Evolutionary conservation across 2,797 vertebrate species (phyloP), one percentile per base, ranked within the genome.

Genomic region (Sebastiscus tertius): DNA sequence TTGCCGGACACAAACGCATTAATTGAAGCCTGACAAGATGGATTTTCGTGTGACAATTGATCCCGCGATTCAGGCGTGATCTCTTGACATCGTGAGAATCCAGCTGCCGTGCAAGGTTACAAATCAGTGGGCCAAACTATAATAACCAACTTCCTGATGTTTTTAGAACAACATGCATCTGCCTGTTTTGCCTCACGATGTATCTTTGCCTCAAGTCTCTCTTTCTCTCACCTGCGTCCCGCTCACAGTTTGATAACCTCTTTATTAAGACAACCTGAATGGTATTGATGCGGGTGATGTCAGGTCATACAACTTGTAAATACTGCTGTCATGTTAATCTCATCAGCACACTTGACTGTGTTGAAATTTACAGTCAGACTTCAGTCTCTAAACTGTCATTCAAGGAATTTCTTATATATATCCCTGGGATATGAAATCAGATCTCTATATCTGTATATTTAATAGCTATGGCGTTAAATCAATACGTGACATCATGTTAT

Each of bases 391-490:
- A 49, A 8, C 10, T 62, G 56, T 42, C 34, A 63, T 20, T 49
- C 18, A 36, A 52, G 10, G 14, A 18, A 70, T 70, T 39, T 11
- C 3, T 36, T 60, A 67, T 49, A 24, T 29, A 18, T 26, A 60
- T 60, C 60, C 26, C 22, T 1, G 24, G 16, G 11, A 72, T 27
- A 58, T 68, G 1, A 3, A 70, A 64, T 77, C 4, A 64, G 18
- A 67, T 69, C 24, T 80, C 2, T 56, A 5, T 9, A 60, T 56
- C 24, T 49, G 18, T 26, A 42, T 36, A 62, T 36, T 36, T 58
- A 20, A 66, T 22, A 49, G 26, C 13, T 80, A 64, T n/a, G 14
- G n/a, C 54, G 60, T 34, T 29, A 54, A 65, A 81, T 84, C 63
- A 46, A 65, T 76, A 42, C 54, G 2, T 29, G 33, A 63, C 22